A percentile compares a stretch with the other conserved stretches of the same genome.
Conservation (phyloP, 2,113 vertebrate species). For the Parus major region DNA sequence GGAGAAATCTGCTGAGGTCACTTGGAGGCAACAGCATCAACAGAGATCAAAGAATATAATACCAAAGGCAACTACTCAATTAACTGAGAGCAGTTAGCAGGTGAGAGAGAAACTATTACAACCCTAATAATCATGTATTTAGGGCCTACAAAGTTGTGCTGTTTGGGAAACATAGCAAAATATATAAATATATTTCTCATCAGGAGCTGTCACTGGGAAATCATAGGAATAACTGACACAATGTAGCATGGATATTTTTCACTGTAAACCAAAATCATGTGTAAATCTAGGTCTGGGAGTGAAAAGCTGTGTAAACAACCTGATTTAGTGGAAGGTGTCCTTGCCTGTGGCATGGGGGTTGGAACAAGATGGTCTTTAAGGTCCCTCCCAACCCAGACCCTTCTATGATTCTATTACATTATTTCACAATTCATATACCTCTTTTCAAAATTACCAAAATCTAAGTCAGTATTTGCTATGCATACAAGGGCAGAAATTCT, state of each 20-base stretch:
- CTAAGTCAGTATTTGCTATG: neutral
- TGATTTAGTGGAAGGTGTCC: neutral
- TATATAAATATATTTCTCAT: neutral
- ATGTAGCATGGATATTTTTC: neutral
- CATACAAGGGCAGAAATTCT: neutral
- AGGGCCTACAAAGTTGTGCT: neutral
- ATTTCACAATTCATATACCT: neutral
- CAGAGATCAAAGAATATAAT: neutral
- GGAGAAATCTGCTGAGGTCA: neutral
- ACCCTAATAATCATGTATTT: neutral
- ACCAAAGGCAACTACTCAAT: neutral
- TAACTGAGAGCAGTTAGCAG: neutral
- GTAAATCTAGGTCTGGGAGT: neutral
- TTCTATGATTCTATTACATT: neutral
- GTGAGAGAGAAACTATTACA: neutral
- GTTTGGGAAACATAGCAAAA: neutral
- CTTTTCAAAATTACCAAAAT: neutral
- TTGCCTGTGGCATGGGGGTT: too few species aligned
- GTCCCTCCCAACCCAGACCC: neutral
- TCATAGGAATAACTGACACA: neutral
- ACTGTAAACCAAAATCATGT: neutral
- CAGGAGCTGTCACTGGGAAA: neutral
- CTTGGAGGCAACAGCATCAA: neutral
- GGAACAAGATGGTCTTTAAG: neutral
- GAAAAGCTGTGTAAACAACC: neutral